These are phyloP conservation scores for Girardinus metallicus DNA, from an alignment of 2,797 vertebrate genomes.

Conservation along the genomic window DNA sequence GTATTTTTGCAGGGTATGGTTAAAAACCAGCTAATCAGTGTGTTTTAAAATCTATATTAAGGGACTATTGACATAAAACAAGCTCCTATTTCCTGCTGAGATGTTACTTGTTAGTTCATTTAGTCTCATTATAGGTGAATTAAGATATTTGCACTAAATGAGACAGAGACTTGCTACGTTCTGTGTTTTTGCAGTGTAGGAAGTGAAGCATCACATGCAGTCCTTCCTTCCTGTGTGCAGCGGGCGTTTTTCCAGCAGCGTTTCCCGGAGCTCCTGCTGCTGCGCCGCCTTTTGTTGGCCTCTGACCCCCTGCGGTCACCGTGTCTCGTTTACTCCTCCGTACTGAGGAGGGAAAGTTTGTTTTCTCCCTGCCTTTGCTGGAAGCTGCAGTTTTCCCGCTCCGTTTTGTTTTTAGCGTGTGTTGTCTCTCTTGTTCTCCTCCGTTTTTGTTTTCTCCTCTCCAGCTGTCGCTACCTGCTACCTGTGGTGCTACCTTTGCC, in stretches of 20 bases:
- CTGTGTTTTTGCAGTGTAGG: no score
- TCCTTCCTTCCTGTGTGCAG: neutral
- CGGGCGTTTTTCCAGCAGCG: neutral
- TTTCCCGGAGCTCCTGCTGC: neutral
- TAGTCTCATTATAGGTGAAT: no score
- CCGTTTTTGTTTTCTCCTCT: neutral
- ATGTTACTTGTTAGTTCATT: no score
- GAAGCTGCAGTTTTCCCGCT: neutral
- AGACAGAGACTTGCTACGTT: no score
- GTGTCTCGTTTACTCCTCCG: neutral
- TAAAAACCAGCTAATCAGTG: no score
- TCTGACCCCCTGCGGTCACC: neutral
- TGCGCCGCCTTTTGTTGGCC: neutral
- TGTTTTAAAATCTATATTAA: no score
- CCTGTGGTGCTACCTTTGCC: slow-evolving; percentile 57
- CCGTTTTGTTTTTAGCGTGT: slow-evolving; percentile 14
- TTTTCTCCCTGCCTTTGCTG: slow-evolving; percentile 6
- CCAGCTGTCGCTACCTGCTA: slow-evolving; percentile 47
- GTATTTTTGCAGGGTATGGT: no score
- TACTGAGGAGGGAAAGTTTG: neutral
- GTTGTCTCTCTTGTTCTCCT: slow-evolving; percentile 21
- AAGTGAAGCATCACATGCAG: neutral
- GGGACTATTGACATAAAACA: no score
- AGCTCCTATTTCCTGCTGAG: no score
- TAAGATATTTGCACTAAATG: no score